phyloP scores from a whole-genome alignment of 2,113 vertebrate genomes.

The Neogale vison region DNA sequence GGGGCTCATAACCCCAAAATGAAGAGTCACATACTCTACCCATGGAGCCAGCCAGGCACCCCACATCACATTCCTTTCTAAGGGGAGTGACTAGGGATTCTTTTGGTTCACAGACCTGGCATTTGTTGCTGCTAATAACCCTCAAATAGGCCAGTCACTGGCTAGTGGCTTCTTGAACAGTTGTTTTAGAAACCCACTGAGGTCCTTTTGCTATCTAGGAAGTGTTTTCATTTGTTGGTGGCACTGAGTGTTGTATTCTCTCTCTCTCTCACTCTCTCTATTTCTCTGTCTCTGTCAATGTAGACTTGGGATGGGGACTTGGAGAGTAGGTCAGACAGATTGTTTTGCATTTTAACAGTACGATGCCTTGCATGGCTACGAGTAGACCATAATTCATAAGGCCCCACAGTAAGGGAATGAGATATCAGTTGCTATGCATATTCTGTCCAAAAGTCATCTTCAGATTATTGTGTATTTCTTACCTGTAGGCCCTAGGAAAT shows the following conservation, averaged over 20 bases:
- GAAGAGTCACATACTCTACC: not conserved
- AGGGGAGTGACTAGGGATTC: not conserved
- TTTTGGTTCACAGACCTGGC: not conserved
- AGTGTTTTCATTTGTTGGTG: not conserved
- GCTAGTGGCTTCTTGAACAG: not conserved
- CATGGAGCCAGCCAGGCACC: not conserved
- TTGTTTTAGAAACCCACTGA: not conserved
- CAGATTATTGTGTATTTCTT: not conserved
- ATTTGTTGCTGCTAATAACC: not conserved
- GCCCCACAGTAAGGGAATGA: not conserved
- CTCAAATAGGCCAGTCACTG: slow-evolving; percentile 7
- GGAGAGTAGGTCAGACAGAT: not conserved
- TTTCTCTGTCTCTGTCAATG: not conserved
- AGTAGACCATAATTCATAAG: not conserved
- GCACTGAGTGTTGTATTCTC: not conserved
- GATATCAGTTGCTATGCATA: not conserved
- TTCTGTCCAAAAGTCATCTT: not conserved
- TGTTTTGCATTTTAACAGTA: not conserved
- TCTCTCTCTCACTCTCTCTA: not conserved
- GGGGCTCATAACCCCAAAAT: not conserved
- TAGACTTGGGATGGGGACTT: not conserved
- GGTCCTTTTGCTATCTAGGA: not conserved
- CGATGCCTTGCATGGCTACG: not conserved
- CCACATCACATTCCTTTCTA: not conserved
- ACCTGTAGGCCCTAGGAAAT: not conserved